Evolutionary conservation across 2,888 invertebrate species (phyloP).

Genomic region (Norana najaformis): DNA sequence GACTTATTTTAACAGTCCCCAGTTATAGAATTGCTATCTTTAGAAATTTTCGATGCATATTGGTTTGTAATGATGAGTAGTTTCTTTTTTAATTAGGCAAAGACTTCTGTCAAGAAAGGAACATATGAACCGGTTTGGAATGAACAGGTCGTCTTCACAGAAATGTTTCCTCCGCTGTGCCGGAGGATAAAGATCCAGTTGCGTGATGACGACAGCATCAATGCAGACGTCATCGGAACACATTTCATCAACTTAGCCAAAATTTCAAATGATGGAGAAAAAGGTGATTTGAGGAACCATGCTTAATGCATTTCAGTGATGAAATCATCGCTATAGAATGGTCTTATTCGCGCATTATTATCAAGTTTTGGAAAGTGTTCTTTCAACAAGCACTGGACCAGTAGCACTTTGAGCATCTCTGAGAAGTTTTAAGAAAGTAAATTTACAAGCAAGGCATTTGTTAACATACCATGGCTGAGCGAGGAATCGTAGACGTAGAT

Average conservation of each 20-base stretch:
- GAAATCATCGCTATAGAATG: not conserved
- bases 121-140: constrained; percentile 85
- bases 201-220: constrained; percentile 75
- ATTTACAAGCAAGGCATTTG: too few relatives aligned
- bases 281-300: constrained; percentile 67
- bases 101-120: constrained; percentile 80
- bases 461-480: too few relatives aligned
- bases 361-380: too few relatives aligned
- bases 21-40: too few relatives aligned
- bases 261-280: constrained; percentile 86
- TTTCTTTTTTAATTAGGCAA: constrained; percentile 69
- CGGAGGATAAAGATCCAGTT: constrained; percentile 85
- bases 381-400: too few relatives aligned
- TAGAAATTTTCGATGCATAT: not conserved
- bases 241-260: constrained; percentile 84
- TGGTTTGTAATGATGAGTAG: not conserved
- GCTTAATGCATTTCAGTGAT: not conserved
- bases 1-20: too few relatives aligned
- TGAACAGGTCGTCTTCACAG: constrained; percentile 85
- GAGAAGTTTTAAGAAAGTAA: too few relatives aligned
- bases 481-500: too few relatives aligned
- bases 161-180: constrained; percentile 91
- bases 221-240: constrained; percentile 84
- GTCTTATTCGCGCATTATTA: too few relatives aligned
- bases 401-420: too few relatives aligned